A percentile compares a stretch with the other conserved stretches of the same genome.
Evolutionary conservation across 2,113 vertebrate species (phyloP).

Genomic region (Hippocampus comes): DNA sequence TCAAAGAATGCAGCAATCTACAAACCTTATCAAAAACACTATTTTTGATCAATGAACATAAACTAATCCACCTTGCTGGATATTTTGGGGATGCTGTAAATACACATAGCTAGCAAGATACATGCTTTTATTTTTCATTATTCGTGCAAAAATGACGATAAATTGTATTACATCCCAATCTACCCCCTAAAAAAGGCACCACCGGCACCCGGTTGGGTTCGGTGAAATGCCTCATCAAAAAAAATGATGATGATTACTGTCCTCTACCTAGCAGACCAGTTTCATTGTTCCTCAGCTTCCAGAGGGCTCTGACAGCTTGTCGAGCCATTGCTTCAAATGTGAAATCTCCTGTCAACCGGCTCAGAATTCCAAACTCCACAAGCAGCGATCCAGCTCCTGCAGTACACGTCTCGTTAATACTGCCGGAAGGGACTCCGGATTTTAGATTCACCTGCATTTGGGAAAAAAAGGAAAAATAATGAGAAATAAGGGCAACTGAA

Average conservation of each 20-base stretch:
- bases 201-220: background rate
- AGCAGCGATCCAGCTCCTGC: constrained; percentile 92
- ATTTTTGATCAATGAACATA: too few relatives aligned
- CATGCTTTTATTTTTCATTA: too few relatives aligned
- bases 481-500: too few relatives aligned
- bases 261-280: constrained; percentile 86
- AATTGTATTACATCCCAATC: too few relatives aligned
- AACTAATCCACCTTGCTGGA: too few relatives aligned
- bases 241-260: background rate
- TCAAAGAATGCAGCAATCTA: too few relatives aligned
- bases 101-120: too few relatives aligned
- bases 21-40: too few relatives aligned
- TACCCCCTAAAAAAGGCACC: too few relatives aligned
- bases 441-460: constrained; percentile 87
- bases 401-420: constrained; percentile 93
- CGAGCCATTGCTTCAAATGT: constrained; percentile 96
- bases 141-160: too few relatives aligned
- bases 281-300: constrained; percentile 90
- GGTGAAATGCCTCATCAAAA: background rate
- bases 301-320: constrained; percentile 89
- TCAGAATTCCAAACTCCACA: constrained; percentile 96
- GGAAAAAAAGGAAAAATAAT: background rate
- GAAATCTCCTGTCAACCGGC: constrained; percentile 91
- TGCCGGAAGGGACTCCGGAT: constrained; percentile 86
- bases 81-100: too few relatives aligned